Percentiles rank a stretch among this genome's conserved stretches.
These are phyloP conservation scores for Notolepis coatsorum DNA, from an alignment of 2,797 vertebrate species.

Conservation along the genomic window DNA sequence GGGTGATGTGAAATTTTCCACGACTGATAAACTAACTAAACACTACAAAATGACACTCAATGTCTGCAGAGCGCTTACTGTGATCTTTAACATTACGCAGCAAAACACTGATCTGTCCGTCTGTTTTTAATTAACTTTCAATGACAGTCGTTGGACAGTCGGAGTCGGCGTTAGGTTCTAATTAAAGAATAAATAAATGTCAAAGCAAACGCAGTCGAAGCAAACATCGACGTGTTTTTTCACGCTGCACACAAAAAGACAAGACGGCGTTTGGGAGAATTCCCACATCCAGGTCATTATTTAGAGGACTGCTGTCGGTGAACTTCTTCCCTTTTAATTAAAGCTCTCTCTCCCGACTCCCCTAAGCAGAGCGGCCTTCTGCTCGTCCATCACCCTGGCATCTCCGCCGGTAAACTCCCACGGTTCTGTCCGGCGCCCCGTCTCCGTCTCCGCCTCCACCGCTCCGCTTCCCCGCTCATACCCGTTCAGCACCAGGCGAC, in stretches of 20 bases:
- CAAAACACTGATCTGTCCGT: too few relatives aligned
- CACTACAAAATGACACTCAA: too few relatives aligned
- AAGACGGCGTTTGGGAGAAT: background rate
- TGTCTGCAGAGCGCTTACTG: too few relatives aligned
- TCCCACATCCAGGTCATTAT: slow-evolving; percentile 54
- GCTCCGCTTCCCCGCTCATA: slow-evolving; percentile 53
- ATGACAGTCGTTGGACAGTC: too few relatives aligned
- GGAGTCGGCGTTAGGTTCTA: too few relatives aligned
- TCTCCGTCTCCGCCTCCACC: slow-evolving; percentile 44
- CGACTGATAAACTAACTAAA: too few relatives aligned
- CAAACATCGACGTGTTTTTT: slow-evolving; percentile 45
- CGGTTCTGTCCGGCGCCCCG: slow-evolving; percentile 29
- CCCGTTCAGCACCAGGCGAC: slow-evolving; percentile 65
- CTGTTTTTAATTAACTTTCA: too few relatives aligned
- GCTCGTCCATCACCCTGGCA: slow-evolving; percentile 82
- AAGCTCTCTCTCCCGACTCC: slow-evolving; percentile 59
- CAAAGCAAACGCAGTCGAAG: slow-evolving; percentile 47
- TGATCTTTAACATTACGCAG: too few relatives aligned
- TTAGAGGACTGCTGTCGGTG: slow-evolving; percentile 47
- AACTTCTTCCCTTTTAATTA: slow-evolving; percentile 40
- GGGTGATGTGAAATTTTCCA: too few relatives aligned
- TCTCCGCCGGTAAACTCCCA: slow-evolving; percentile 74
- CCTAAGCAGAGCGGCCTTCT: slow-evolving; percentile 52
- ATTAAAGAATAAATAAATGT: too few relatives aligned
- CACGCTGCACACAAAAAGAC: slow-evolving; percentile 23